Base-by-base conservation (phyloP, 2,888 invertebrate species). In the Leucoma salicis region DNA sequence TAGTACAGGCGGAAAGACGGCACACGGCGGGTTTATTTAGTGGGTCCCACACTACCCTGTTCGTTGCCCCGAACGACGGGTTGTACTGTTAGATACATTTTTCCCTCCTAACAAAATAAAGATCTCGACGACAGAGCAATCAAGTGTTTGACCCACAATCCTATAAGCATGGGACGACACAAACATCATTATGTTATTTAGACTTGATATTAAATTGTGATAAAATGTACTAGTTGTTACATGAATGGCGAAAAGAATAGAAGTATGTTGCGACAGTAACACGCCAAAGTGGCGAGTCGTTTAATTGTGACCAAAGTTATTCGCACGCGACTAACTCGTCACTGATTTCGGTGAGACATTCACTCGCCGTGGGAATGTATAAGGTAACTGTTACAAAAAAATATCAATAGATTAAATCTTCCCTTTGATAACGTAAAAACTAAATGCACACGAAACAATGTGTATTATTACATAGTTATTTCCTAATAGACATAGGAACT, bases 211-310 rank as follows among this genome's bases (percentile, higher is more conserved):
- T 42, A 46, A 52, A 60, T 57, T 63, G 66, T 66, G 60, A 56
- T 63, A 61, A 70, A 66, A 68, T 66, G 70, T 70, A 67, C 66
- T 49, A 53, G n/a, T 50, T 54, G 70, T 85, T 86, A 82, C 80
- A 79, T 82, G 78, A 82, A 50, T 70, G 55, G 60, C 59, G 66
- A 54, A 58, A 77, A 82, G 70, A 80, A 82, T 78, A 78, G 76
- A 78, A 82, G 74, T 62, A 63, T 74, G 76, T 82, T 81, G 77
- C 82, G 74, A 81, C 77, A 82, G 64, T 52, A 53, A 70, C 66
- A 68, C 76, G 80, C 66, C 64, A 67, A 65, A 65, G 58, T 57
- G 67, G 68, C 63, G 50, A 64, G 67, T 68, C 57, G 55, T 59
- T 70, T 71, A 71, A 74, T 78, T 71, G 68, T 67, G 48, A 63